phyloP scores from a whole-genome alignment of 2,797 vertebrate genomes.

The Lepidocolaptes lacrymiger region DNA sequence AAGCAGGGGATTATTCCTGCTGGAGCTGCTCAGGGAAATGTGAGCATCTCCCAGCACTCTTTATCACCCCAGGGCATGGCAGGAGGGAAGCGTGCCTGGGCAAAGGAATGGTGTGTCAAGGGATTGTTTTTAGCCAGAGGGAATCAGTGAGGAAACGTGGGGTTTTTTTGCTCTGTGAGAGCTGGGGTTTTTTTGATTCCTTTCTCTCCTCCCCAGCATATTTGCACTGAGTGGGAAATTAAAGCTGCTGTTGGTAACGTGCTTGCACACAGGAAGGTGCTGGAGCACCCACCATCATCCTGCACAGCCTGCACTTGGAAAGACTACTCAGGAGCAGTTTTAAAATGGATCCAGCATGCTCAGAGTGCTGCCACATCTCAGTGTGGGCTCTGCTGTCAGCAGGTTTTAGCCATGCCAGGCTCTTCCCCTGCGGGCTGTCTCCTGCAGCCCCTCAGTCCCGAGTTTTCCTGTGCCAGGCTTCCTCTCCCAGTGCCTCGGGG shows the following conservation, averaged over 20 bases:
- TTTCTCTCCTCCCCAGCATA: background rate
- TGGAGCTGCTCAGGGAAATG: background rate
- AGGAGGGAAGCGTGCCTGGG: background rate
- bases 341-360: background rate
- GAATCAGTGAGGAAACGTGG: background rate
- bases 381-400: background rate
- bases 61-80: background rate
- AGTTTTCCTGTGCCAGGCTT: background rate
- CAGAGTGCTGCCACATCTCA: background rate
- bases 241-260: background rate
- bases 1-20: background rate
- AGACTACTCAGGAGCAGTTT: background rate
- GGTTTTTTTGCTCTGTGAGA: background rate
- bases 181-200: background rate
- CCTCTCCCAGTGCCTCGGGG: background rate
- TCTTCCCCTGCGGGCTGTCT: background rate
- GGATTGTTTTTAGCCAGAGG: background rate
- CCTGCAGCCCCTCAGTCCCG: background rate
- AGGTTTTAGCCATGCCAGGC: background rate
- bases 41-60: background rate
- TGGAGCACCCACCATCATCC: background rate
- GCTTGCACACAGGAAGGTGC: background rate
- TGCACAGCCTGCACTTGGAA: background rate
- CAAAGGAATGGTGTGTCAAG: background rate
- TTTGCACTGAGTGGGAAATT: slow-evolving; percentile 1